Percentiles rank a stretch among this genome's conserved stretches.
phyloP scores from a whole-genome alignment of 2,113 vertebrate genomes.

The Morone chrysops region DNA sequence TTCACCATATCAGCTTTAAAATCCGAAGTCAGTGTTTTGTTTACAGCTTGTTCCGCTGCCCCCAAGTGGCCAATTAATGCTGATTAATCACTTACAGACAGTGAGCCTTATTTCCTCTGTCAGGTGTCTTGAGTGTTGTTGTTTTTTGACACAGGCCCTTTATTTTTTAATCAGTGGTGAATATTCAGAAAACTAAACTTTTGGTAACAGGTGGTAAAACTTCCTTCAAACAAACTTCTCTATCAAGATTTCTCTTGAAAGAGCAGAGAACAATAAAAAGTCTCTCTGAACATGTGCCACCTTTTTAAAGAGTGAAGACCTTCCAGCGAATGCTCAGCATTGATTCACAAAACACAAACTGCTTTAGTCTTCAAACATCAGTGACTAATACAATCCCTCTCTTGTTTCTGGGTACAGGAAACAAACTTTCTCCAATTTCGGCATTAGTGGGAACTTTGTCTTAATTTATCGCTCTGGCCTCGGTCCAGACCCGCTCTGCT shows the following conservation, averaged over 20 bases:
- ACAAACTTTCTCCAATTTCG: conserved; percentile 34
- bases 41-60: too few relatives aligned
- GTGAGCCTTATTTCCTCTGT: too few relatives aligned
- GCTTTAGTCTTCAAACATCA: conserved; percentile 5
- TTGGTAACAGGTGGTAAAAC: neutral
- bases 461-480: conserved; percentile 59
- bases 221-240: too few relatives aligned
- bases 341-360: too few relatives aligned
- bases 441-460: conserved; percentile 49
- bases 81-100: too few relatives aligned
- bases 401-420: conserved; percentile 47
- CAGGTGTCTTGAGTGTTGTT: neutral
- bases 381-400: conserved; percentile 21
- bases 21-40: too few relatives aligned
- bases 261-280: neutral
- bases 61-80: too few relatives aligned
- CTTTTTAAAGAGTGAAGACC: too few relatives aligned
- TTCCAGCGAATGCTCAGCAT: too few relatives aligned
- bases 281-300: too few relatives aligned
- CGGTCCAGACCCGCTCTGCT: conserved; percentile 41
- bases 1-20: too few relatives aligned
- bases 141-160: neutral
- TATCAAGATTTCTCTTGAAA: neutral
- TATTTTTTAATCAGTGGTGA: neutral
- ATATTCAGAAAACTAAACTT: neutral